phyloP scores from a whole-genome alignment of 2,888 invertebrate species.

The Meghimatium bilineatum region DNA sequence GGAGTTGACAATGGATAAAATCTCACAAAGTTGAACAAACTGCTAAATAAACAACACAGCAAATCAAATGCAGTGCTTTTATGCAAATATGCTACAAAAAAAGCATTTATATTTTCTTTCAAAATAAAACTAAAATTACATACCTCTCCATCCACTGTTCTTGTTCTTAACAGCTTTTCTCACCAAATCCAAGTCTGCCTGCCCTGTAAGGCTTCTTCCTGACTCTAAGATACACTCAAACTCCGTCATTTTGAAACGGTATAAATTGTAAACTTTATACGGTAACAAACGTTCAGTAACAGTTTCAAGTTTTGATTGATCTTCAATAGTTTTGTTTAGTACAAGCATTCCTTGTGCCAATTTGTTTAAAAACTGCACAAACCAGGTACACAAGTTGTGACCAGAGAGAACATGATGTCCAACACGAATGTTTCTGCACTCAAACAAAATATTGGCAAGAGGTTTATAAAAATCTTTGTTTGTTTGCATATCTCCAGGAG shows the following conservation, averaged over 20 bases:
- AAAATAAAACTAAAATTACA: too few species aligned
- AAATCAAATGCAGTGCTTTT: too few species aligned
- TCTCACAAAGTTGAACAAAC: too few species aligned
- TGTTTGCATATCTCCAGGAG: neutral
- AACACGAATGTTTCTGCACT: neutral
- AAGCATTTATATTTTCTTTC: too few species aligned
- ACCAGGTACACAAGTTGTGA: neutral
- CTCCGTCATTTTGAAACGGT: neutral
- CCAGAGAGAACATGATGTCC: constrained; percentile 14
- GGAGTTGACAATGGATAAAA: too few species aligned
- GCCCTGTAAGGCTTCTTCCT: neutral
- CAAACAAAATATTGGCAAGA: constrained; percentile 4
- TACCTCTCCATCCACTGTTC: constrained; percentile 34
- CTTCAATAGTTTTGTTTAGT: neutral
- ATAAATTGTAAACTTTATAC: neutral
- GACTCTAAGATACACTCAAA: constrained; percentile 10
- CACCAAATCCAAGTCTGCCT: constrained; percentile 22
- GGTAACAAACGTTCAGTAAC: neutral
- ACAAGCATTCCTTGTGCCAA: neutral
- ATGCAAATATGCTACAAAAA: too few species aligned
- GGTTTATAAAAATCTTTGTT: neutral
- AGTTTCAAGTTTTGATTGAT: neutral
- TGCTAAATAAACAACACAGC: too few species aligned
- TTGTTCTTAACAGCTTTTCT: constrained; percentile 1
- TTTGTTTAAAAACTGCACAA: neutral